A percentile compares a stretch with the other conserved stretches of the same genome.
phyloP scores from a whole-genome alignment of 1,140 invertebrate species.

The Cheumatopsyche charites region DNA sequence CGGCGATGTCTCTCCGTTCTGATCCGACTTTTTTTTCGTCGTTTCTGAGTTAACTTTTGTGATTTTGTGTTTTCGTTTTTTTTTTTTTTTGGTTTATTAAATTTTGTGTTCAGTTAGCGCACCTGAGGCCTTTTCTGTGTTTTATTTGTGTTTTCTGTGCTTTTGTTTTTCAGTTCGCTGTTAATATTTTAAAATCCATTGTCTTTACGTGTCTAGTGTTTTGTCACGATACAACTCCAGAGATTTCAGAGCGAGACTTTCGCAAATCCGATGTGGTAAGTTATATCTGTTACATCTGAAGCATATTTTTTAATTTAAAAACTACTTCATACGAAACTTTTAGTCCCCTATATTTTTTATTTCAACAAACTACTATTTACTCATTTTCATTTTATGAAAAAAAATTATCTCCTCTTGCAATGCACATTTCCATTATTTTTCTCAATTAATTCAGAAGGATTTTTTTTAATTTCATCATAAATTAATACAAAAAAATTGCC shows the following conservation, averaged over 20 bases:
- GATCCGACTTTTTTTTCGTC: neutral
- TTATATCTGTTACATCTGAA: neutral
- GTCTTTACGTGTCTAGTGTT: constrained; percentile 1
- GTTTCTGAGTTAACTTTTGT: neutral
- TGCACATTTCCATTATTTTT: too few relatives aligned
- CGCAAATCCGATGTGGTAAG: constrained; percentile 8
- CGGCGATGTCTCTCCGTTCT: neutral
- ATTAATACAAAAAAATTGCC: neutral
- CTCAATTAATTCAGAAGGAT: neutral
- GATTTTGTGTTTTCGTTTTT: constrained; percentile 11
- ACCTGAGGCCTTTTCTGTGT: neutral
- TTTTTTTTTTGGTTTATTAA: neutral
- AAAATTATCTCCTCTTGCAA: too few relatives aligned
- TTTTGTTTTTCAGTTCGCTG: neutral
- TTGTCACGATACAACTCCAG: neutral
- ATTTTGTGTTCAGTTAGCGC: too few relatives aligned
- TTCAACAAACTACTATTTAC: too few relatives aligned
- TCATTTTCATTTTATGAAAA: too few relatives aligned
- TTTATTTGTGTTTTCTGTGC: neutral
- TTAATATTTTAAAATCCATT: constrained; percentile 8
- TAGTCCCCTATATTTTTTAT: too few relatives aligned
- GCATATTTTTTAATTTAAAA: too few relatives aligned
- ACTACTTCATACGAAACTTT: too few relatives aligned
- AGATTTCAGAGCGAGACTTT: constrained; percentile 7
- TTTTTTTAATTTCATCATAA: neutral